phyloP scores from a whole-genome alignment of 2,797 vertebrate species.

The Trachurus trachurus region DNA sequence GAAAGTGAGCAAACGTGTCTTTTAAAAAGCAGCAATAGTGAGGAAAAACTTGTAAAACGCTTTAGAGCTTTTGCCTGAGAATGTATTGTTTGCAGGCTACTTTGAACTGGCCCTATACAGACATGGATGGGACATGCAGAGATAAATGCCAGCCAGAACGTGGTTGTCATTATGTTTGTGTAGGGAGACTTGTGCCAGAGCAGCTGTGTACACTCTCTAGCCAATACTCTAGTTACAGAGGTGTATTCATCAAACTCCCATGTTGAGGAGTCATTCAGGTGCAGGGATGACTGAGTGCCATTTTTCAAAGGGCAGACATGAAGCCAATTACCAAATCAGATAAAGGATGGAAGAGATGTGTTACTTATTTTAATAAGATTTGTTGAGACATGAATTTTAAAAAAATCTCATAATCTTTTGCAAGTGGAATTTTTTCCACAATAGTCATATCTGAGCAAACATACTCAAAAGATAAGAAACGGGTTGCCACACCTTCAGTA shows the following conservation, averaged over 20 bases:
- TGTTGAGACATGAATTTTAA: background rate
- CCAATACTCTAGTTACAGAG: constrained; percentile 61
- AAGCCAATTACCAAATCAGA: background rate
- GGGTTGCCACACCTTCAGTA: constrained; percentile 1
- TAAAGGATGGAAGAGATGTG: background rate
- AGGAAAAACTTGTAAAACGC: constrained; percentile 8
- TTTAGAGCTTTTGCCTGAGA: background rate
- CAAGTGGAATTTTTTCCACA: background rate
- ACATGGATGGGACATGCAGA: constrained; percentile 66
- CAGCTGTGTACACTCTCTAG: constrained; percentile 85
- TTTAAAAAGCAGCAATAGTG: background rate
- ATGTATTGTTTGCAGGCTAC: constrained; percentile 40
- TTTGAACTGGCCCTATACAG: constrained; percentile 44
- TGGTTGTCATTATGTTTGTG: constrained; percentile 78
- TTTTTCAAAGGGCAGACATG: constrained; percentile 14
- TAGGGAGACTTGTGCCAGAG: constrained; percentile 62
- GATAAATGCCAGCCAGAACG: constrained; percentile 68
- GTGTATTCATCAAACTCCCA: constrained; percentile 61
- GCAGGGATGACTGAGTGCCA: constrained; percentile 15
- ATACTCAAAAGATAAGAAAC: constrained; percentile 29
- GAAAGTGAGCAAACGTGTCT: constrained; percentile 20
- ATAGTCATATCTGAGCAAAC: constrained; percentile 9
- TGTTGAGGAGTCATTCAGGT: constrained; percentile 25
- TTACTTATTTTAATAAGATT: background rate
- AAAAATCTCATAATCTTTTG: background rate